phyloP scores from a whole-genome alignment of 2,888 invertebrate species.

The Dynastes tityus region DNA sequence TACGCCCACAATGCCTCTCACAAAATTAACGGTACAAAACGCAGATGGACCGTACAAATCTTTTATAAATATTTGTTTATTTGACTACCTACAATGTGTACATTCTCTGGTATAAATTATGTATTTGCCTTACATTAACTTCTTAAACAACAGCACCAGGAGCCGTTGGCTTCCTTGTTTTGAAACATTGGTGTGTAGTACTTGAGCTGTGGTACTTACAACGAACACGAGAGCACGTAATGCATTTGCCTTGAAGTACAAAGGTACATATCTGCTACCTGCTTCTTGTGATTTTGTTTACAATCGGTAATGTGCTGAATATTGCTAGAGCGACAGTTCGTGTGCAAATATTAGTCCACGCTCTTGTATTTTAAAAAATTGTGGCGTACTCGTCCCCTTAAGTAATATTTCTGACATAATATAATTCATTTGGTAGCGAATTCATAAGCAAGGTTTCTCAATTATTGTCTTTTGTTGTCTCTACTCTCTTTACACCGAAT shows the following conservation, averaged over 20 bases:
- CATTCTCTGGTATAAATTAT: no score
- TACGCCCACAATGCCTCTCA: not conserved
- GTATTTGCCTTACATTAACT: conserved; percentile 8
- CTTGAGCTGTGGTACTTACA: not conserved
- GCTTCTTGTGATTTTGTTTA: conserved; percentile 2
- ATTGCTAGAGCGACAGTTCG: conserved; percentile 17
- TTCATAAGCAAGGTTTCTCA: no score
- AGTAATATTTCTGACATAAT: conserved; percentile 3
- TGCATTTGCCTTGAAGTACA: conserved; percentile 10
- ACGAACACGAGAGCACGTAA: not conserved
- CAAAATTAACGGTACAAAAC: conserved; percentile 20
- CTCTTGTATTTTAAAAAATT: not conserved
- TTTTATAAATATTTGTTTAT: conserved; percentile 23
- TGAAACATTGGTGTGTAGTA: not conserved
- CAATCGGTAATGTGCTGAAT: conserved; percentile 19
- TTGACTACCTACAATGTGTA: conserved; percentile 7
- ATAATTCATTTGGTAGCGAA: no score
- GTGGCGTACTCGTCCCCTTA: not conserved
- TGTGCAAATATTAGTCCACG: conserved; percentile 10
- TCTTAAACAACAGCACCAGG: no score
- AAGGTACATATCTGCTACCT: conserved; percentile 4
- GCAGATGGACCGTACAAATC: conserved; percentile 32
- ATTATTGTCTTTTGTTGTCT: no score
- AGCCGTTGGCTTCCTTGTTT: conserved; percentile 1
- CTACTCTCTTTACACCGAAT: no score